Evolutionary conservation across 2,113 vertebrate species (phyloP), one percentile per base, ranked within the genome.

Genomic region (Speoplatyrhinus poulsoni): DNA sequence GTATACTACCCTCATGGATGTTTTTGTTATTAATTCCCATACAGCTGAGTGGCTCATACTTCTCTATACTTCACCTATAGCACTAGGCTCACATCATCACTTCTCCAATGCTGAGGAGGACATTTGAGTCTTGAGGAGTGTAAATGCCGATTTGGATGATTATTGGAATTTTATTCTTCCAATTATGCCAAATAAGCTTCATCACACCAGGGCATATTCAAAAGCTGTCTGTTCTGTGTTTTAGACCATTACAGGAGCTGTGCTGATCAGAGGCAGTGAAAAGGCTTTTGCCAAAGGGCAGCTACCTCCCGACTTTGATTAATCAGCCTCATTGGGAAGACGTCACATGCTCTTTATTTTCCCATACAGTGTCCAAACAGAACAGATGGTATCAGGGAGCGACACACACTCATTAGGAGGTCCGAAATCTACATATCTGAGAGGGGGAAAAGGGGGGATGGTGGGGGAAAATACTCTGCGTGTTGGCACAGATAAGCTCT

Each of bases 301-400:
- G 70, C 66, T 78, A 70, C 67, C 65, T 66, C 32, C 65, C 67
- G 72, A 81, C 77, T 85, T 86, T 85, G 69, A 87, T 88, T 79
- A 82, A 85, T 89, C 82, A 88, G 72, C 75, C 79, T 78, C 65
- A 70, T 75, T 85, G 75, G 80, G 82, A 77, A 70, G 61, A 82
- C 88, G 79, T 88, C 81, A 80, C 75, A 65, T 83, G 67, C 82
- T 78, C 71, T 87, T 79, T 88, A 72, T 86, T 82, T 83, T 74
- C 82, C 85, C 79, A 72, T 78, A 78, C 76, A 84, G 80, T 69
- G 74, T 85, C 80, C 73, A 82, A 76, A 57, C 70, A 53, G 82
- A 93, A 85, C 92, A 93, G 91, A 93, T 92, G 92, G 92, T 90
- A 87, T 86, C 85, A 86, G 86, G 82, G 87, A 91, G 86, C 88